Evolutionary conservation across 2,797 vertebrate species (phyloP).

Genomic region (Centropyge bicolor): DNA sequence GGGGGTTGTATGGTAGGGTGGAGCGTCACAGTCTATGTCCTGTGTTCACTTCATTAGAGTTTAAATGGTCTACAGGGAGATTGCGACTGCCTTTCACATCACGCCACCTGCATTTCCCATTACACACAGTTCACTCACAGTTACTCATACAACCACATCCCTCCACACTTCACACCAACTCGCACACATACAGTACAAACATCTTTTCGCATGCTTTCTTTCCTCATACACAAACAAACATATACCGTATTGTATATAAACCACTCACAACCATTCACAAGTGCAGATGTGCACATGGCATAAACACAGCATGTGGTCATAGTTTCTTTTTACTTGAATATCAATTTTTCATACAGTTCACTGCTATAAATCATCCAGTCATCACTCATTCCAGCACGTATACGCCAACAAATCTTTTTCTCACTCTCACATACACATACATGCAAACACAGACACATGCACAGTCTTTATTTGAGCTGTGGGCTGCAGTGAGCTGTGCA

Average conservation of each 20-base stretch:
- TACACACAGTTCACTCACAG: slow-evolving; percentile 72
- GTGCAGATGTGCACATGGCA: slow-evolving; percentile 74
- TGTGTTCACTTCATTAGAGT: slow-evolving; percentile 87
- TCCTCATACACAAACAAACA: slow-evolving; percentile 63
- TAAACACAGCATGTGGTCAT: slow-evolving; percentile 73
- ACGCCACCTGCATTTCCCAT: slow-evolving; percentile 86
- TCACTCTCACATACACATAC: slow-evolving; percentile 40
- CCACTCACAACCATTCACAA: slow-evolving; percentile 62
- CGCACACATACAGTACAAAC: slow-evolving; percentile 66
- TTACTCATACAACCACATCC: slow-evolving; percentile 60
- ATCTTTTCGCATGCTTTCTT: slow-evolving; percentile 51
- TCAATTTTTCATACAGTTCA: slow-evolving; percentile 59
- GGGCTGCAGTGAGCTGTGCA: slow-evolving; percentile 46
- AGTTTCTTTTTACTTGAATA: slow-evolving; percentile 52
- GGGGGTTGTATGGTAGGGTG: slow-evolving; percentile 58
- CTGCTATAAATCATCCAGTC: slow-evolving; percentile 70
- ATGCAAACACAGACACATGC: slow-evolving; percentile 54
- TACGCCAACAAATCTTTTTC: slow-evolving; percentile 55
- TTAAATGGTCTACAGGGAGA: slow-evolving; percentile 84
- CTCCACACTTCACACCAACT: slow-evolving; percentile 52
- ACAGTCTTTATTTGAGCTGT: slow-evolving; percentile 51
- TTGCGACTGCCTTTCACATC: slow-evolving; percentile 83
- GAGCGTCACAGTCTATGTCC: slow-evolving; percentile 85
- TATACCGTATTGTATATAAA: slow-evolving; percentile 55
- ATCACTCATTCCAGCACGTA: slow-evolving; percentile 60